Base-by-base conservation (phyloP, 2,888 invertebrate species). In the Clanis bilineata region DNA sequence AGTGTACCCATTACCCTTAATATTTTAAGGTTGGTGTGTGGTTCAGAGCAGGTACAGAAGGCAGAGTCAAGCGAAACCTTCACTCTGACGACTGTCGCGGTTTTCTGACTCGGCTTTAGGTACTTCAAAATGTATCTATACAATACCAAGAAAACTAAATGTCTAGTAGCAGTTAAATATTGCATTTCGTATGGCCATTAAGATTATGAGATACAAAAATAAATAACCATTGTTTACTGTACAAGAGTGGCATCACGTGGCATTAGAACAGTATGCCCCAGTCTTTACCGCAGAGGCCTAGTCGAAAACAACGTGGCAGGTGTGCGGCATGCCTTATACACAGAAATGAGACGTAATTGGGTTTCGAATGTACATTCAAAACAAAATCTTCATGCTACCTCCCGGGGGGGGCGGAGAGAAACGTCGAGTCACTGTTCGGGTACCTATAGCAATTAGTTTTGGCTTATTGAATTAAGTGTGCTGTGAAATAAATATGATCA, bases 361-460 rank as follows among this genome's bases (percentile, higher is more conserved):
- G 58, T 58, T 58, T 58, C 58, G 47, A 58, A 58, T 58, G 58
- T 58, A 51, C 51, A 58, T 58, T 47, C 38, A 51, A 58, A 57
- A 58, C 47, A 58, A 58, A 58, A 58, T 51, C 58, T 58, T 51
- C 39, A 51, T 28, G 7, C 51, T 38, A 4, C 21, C 47, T 58
- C 58, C 39, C 38, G n/a, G 25, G 25, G 58, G 57, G 36, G 28
- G 18, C 28, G 28, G 10, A 28, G 45, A 23, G 51, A 10, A 15
- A 51, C 51, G 51, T 51, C 18, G 32, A 32, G 32, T 18, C 32
- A 18, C 51, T 28, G 32, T 51, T 18, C 10, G 32, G 51, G 32
- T 32, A 28, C 9, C 18, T 51, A 10, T 10, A 18, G 10, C 32
- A 51, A 51, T 51, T 18, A 15, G 2, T 28, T 51, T 32, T 51